These are phyloP conservation scores for Clivina fossor DNA, from an alignment of 2,888 invertebrate genomes.

Conservation along the genomic window DNA sequence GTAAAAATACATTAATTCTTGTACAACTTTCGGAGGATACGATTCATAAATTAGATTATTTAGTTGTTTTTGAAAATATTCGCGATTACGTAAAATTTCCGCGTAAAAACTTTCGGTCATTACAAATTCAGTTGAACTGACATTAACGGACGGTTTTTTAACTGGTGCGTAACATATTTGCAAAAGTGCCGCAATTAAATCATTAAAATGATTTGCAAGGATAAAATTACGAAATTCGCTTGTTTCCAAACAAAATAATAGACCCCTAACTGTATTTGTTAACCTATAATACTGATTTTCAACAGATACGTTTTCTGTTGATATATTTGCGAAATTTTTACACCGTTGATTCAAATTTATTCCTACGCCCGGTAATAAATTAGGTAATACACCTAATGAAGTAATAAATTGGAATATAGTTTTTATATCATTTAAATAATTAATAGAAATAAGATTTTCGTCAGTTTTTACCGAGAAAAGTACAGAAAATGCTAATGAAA, in stretches of 20 bases:
- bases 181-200: slow-evolving; percentile 67
- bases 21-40: slow-evolving; percentile 65
- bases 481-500: slow-evolving; percentile 53
- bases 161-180: slow-evolving; percentile 70
- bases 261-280: slow-evolving; percentile 55
- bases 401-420: slow-evolving; percentile 64
- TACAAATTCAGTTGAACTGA: slow-evolving; percentile 45
- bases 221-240: slow-evolving; percentile 60
- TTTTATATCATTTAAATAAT: slow-evolving; percentile 65
- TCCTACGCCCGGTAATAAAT: slow-evolving; percentile 68
- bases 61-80: slow-evolving; percentile 57
- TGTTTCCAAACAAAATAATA: slow-evolving; percentile 55
- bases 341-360: slow-evolving; percentile 56
- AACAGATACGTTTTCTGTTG: slow-evolving; percentile 50
- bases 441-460: slow-evolving; percentile 62
- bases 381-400: slow-evolving; percentile 66
- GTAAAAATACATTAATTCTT: slow-evolving; percentile 69
- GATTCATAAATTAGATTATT: slow-evolving; percentile 52
- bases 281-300: slow-evolving; percentile 58
- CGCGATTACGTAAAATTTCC: slow-evolving; percentile 56
- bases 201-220: slow-evolving; percentile 59
- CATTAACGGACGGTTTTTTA: slow-evolving; percentile 57
- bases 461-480: slow-evolving; percentile 52
- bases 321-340: slow-evolving; percentile 48
- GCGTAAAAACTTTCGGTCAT: slow-evolving; percentile 63